Conservation (phyloP, 2,888 invertebrate species). For the Napeogenes inachia region DNA sequence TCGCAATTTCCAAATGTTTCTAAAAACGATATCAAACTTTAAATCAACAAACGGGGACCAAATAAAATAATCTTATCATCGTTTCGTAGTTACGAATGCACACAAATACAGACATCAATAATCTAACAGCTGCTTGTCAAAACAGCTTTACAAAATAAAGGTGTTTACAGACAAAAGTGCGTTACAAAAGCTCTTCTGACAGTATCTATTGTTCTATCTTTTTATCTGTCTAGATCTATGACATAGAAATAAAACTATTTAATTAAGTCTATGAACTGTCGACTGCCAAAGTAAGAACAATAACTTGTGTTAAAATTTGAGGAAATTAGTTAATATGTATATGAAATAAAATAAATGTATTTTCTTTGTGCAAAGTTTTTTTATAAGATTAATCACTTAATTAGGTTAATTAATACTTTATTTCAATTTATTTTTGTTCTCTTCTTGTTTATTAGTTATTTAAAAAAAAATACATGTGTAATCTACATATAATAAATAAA, state of each 20-base stretch:
- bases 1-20: too few species aligned
- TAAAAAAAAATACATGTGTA: too few species aligned
- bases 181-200: slow-evolving; percentile 43
- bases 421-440: too few species aligned
- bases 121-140: slow-evolving; percentile 63
- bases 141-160: slow-evolving; percentile 67
- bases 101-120: slow-evolving; percentile 50
- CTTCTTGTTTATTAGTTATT: too few species aligned
- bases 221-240: slow-evolving; percentile 56
- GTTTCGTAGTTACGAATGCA: slow-evolving; percentile 20
- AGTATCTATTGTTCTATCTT: slow-evolving; percentile 66
- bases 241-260: slow-evolving; percentile 39
- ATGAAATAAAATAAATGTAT: too few species aligned
- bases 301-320: too few species aligned
- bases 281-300: too few species aligned
- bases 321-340: too few species aligned
- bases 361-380: too few species aligned
- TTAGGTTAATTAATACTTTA: too few species aligned
- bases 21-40: slow-evolving; percentile 29
- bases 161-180: slow-evolving; percentile 65
- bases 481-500: too few species aligned
- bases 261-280: neutral
- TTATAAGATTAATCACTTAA: too few species aligned
- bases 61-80: slow-evolving; percentile 34
- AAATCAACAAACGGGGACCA: slow-evolving; percentile 34